Conservation (phyloP, 1,140 invertebrate genomes). For the Microplitis mediator region DNA sequence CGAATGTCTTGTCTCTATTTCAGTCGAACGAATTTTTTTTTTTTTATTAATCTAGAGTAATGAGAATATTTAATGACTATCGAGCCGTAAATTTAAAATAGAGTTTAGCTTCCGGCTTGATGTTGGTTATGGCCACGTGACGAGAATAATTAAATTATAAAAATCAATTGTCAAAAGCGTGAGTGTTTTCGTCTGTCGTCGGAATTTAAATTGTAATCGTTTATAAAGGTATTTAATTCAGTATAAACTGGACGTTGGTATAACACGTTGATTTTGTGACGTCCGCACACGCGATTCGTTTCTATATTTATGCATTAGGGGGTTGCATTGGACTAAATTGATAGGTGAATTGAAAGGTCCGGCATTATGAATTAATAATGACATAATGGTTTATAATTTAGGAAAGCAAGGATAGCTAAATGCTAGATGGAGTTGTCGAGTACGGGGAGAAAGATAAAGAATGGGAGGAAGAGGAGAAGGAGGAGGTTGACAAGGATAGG, state of each 20-base stretch:
- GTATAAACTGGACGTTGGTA: not conserved
- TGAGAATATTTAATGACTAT: not conserved
- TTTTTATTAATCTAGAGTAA: not conserved
- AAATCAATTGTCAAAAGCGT: slow-evolving; percentile 20
- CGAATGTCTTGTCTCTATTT: not conserved
- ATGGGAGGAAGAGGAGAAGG: not conserved
- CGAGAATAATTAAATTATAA: slow-evolving; percentile 19
- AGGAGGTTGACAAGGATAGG: not conserved
- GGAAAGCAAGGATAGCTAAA: not conserved
- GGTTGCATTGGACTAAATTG: slow-evolving; percentile 14
- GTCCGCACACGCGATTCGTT: not conserved
- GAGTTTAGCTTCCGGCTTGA: slow-evolving; percentile 1
- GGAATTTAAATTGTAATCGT: not conserved
- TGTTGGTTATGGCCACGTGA: not conserved
- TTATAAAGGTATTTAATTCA: not conserved
- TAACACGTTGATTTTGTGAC: not conserved
- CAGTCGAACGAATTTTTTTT: no score
- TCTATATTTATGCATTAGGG: not conserved
- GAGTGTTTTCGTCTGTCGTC: slow-evolving; percentile 18
- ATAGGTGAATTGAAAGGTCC: slow-evolving; percentile 20
- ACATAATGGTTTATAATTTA: not conserved
- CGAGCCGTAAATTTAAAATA: not conserved
- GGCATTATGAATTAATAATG: slow-evolving; percentile 15
- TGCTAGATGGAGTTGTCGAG: not conserved
- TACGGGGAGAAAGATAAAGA: not conserved